Percentiles rank a stretch among this genome's conserved stretches.
These are phyloP conservation scores for Bergia sp. DNA, from an alignment of 92 coral and sea anemone genomes.

Conservation along the genomic window DNA sequence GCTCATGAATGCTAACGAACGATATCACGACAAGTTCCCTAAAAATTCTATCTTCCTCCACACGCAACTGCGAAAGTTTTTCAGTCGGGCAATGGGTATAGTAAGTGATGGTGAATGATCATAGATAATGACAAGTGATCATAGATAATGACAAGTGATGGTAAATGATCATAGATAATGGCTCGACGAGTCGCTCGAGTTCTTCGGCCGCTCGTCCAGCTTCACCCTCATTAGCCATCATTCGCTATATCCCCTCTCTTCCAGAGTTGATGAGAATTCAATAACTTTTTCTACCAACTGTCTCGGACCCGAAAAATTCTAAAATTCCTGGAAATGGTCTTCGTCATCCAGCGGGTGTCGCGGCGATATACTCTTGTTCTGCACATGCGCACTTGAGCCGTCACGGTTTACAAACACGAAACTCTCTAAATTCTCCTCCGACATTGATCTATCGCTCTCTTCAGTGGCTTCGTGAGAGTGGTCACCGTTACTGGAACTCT, in stretches of 20 bases:
- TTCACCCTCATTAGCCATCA: no score
- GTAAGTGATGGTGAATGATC: no score
- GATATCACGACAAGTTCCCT: neutral
- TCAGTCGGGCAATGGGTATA: no score
- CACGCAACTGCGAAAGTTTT: neutral
- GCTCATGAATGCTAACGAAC: neutral
- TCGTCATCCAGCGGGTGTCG: conserved; percentile 69
- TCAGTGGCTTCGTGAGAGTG: neutral
- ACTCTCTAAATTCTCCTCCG: conserved; percentile 58
- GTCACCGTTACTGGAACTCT: neutral
- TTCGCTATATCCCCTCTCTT: no score
- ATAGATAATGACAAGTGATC: no score
- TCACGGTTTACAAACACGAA: conserved; percentile 88
- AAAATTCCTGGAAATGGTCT: conserved; percentile 40
- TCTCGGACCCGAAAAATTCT: neutral
- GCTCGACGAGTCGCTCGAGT: no score
- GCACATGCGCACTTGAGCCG: conserved; percentile 65
- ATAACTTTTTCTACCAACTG: neutral
- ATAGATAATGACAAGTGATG: no score
- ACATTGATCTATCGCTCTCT: conserved; percentile 8
- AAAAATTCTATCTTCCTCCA: neutral
- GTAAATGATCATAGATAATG: no score
- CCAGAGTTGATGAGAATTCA: no score
- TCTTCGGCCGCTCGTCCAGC: no score
- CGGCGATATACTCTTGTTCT: conserved; percentile 42